These are phyloP conservation scores for Melanostoma mellinum DNA, from an alignment of 2,888 invertebrate genomes.

Conservation along the genomic window DNA sequence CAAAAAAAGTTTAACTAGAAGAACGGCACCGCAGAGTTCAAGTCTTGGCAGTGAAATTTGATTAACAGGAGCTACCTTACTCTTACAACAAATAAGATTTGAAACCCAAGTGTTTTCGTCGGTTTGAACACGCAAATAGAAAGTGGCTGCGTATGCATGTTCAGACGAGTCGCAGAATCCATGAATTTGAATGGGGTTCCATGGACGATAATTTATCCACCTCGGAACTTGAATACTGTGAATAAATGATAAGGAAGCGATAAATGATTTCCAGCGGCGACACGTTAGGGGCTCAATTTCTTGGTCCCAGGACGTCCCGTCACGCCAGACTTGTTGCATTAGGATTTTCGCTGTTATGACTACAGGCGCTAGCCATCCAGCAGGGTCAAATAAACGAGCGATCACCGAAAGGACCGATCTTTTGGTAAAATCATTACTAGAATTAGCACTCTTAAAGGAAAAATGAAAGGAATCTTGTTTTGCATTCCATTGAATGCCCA, in stretches of 20 bases:
- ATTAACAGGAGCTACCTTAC: constrained; percentile 44
- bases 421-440: constrained; percentile 38
- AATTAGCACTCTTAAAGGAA: background rate
- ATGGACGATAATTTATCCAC: constrained; percentile 19
- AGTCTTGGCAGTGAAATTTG: constrained; percentile 41
- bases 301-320: constrained; percentile 41
- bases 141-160: constrained; percentile 42
- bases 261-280: constrained; percentile 35
- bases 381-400: constrained; percentile 51
- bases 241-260: constrained; percentile 20
- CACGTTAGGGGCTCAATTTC: constrained; percentile 11
- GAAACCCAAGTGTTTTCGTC: background rate
- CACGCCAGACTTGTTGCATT: constrained; percentile 48
- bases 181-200: constrained; percentile 27
- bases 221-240: constrained; percentile 31
- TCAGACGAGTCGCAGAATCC: constrained; percentile 60
- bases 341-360: constrained; percentile 49
- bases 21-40: constrained; percentile 51
- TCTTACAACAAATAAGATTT: constrained; percentile 42
- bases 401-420: constrained; percentile 32
- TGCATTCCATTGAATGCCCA: constrained; percentile 5
- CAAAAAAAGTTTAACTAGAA: constrained; percentile 28
- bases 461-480: constrained; percentile 1
- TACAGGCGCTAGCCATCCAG: constrained; percentile 52
- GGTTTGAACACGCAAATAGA: constrained; percentile 31